These are phyloP conservation scores for Panthera uncia DNA, from an alignment of 2,113 vertebrate genomes.

Conservation along the genomic window DNA sequence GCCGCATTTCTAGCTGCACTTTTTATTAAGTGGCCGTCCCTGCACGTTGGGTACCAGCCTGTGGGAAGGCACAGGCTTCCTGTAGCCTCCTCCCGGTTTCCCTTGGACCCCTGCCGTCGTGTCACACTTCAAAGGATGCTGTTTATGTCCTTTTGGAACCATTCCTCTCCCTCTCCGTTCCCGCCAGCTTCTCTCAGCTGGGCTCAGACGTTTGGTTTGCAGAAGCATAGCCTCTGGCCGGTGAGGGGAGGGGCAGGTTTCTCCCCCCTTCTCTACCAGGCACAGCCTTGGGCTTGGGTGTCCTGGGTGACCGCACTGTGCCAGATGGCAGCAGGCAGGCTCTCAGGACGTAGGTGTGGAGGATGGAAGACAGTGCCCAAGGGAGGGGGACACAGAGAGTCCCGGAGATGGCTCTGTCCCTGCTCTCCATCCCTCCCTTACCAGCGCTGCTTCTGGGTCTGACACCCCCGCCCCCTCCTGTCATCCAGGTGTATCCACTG, in stretches of 20 bases:
- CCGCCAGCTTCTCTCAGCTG: not conserved
- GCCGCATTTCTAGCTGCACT: not conserved
- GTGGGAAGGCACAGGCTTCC: not conserved
- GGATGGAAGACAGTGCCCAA: not conserved
- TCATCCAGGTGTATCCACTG: constrained; percentile 95
- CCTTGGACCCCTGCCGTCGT: not conserved
- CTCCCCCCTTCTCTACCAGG: not conserved
- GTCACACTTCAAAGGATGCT: not conserved
- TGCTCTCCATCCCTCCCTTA: not conserved
- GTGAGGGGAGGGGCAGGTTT: not conserved
- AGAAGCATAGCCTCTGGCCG: not conserved
- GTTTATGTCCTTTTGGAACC: not conserved
- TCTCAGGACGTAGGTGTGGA: not conserved
- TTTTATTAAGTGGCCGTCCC: not conserved
- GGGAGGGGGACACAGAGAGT: not conserved
- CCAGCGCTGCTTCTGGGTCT: not conserved
- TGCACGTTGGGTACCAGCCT: no score
- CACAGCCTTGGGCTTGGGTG: not conserved
- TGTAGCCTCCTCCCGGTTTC: not conserved
- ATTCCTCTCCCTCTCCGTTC: not conserved
- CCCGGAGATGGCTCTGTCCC: not conserved
- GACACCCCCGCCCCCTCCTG: not conserved
- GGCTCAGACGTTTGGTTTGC: not conserved
- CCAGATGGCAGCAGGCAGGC: not conserved
- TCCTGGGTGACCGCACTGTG: not conserved